These are phyloP conservation scores for Indicator maculatus DNA, from an alignment of 2,113 vertebrate species.

Conservation along the genomic window DNA sequence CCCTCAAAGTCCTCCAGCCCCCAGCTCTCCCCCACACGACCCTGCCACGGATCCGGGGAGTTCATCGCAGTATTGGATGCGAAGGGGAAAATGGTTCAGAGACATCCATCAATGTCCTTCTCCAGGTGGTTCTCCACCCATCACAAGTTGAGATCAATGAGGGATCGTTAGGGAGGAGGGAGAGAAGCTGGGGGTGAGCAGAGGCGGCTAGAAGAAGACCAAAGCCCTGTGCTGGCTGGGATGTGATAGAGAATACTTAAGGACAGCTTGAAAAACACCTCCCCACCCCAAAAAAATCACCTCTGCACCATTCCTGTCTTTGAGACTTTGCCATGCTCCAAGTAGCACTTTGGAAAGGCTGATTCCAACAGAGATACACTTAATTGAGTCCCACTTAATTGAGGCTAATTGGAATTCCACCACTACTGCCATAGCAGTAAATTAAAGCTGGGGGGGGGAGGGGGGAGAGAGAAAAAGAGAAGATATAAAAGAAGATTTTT, in stretches of 20 bases:
- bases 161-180: constrained; percentile 77
- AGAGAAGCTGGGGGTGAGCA: constrained; percentile 71
- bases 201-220: constrained; percentile 78
- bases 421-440: neutral
- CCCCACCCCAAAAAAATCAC: neutral
- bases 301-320: neutral
- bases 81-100: constrained; percentile 79
- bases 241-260: constrained; percentile 76
- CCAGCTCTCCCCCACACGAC: neutral
- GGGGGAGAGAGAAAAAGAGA: neutral
- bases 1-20: fast-evolving
- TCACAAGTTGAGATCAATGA: constrained; percentile 85
- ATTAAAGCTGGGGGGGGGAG: neutral
- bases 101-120: constrained; percentile 88
- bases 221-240: constrained; percentile 66
- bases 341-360: constrained; percentile 40
- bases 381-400: constrained; percentile 42
- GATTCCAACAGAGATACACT: constrained; percentile 20
- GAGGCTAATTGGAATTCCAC: constrained; percentile 50
- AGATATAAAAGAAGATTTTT: neutral
- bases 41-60: constrained; percentile 76
- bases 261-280: constrained; percentile 45
- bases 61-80: constrained; percentile 75
- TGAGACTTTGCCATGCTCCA: neutral
- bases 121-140: constrained; percentile 83